Evolutionary conservation across 2,113 vertebrate species (phyloP).

Genomic region (Gavialis gangeticus): DNA sequence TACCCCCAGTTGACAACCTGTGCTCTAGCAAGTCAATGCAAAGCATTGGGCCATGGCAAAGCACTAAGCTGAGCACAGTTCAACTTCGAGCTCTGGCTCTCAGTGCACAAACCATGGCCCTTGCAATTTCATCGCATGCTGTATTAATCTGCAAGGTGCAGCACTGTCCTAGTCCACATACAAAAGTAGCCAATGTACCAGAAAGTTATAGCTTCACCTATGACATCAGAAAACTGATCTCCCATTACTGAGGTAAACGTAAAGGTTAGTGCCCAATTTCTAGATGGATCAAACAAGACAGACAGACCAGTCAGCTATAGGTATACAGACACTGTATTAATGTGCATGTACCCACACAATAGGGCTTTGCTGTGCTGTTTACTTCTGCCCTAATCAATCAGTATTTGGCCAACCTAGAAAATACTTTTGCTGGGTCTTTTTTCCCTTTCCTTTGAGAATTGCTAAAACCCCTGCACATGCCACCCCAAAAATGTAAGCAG

Average conservation of each 20-base stretch:
- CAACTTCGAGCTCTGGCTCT: not conserved
- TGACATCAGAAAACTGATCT: not conserved
- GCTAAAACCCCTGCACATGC: not conserved
- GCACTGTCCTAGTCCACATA: too few relatives aligned
- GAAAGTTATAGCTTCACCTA: not conserved
- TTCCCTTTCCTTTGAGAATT: not conserved
- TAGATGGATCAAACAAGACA: not conserved
- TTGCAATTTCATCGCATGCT: not conserved
- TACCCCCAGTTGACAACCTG: too few relatives aligned
- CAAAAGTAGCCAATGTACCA: too few relatives aligned
- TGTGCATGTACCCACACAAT: not conserved
- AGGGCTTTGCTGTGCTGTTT: not conserved
- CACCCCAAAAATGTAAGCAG: not conserved
- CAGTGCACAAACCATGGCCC: not conserved
- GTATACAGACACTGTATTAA: not conserved
- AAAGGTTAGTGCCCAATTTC: not conserved
- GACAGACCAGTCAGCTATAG: not conserved
- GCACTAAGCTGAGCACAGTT: not conserved
- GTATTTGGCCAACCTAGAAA: not conserved
- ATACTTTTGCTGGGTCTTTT: not conserved
- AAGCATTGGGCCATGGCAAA: not conserved
- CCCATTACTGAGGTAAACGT: not conserved
- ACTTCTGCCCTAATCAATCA: not conserved
- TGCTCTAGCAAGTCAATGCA: not conserved
- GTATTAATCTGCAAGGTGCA: not conserved